Conservation (phyloP, 2,113 vertebrate genomes). For the Cathartes aura region DNA sequence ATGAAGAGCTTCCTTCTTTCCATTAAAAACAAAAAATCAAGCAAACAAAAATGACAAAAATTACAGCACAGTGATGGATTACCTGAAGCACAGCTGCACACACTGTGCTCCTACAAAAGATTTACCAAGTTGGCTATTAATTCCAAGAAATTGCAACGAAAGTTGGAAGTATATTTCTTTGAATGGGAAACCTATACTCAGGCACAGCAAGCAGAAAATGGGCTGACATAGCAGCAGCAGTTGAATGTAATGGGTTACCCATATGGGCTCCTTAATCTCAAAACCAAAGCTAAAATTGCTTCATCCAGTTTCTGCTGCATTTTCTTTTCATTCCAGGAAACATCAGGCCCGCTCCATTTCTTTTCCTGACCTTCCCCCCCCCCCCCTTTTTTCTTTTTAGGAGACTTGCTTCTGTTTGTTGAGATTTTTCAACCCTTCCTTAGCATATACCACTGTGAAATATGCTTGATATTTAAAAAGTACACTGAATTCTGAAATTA, state of each 20-base stretch:
- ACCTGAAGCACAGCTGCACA: not conserved
- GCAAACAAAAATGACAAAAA: not conserved
- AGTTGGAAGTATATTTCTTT: not conserved
- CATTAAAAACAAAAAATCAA: not conserved
- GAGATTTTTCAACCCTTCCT: not conserved
- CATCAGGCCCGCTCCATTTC: not conserved
- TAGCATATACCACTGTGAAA: not conserved
- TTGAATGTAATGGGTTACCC: not conserved
- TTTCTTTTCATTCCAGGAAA: not conserved
- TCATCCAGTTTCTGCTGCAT: not conserved
- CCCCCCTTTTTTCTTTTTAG: not conserved
- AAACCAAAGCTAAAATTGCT: slow-evolving; percentile 1
- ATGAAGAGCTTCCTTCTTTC: not conserved
- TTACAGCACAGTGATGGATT: not conserved
- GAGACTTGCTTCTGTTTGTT: not conserved
- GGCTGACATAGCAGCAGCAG: slow-evolving; percentile 23
- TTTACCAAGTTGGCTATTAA: not conserved
- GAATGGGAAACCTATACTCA: not conserved
- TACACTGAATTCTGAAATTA: not conserved
- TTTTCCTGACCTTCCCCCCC: not conserved
- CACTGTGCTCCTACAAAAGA: not conserved
- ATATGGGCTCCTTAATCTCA: not conserved
- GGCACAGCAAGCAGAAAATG: slow-evolving; percentile 20
- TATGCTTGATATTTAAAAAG: not conserved
- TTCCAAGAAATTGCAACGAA: not conserved